Base-by-base conservation (phyloP, 1,140 invertebrate genomes). In the Neodiprion fabricii region DNA sequence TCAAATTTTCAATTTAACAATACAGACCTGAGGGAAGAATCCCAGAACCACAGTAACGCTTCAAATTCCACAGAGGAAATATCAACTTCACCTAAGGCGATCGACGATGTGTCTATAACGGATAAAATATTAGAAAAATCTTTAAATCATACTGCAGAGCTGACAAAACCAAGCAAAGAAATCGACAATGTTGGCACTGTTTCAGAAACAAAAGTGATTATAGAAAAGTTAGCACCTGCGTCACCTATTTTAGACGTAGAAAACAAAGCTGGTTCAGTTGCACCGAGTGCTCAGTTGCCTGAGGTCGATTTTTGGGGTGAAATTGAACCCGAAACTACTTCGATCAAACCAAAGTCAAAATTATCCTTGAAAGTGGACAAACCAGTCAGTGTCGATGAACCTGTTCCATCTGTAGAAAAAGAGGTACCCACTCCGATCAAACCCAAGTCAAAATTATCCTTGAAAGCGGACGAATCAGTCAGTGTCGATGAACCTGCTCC, bases 251-350 rank as follows among this genome's bases (percentile, higher is more conserved):
- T 14, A 21, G 12, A 23, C 17, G 0, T 21, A 7, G 12, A 23
- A 21, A 69, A 69, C 17, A 14, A 65, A 65, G 11, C 40, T 23
- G 21, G 40, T 21, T 12, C 12, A 65, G 17, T 21, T n/a, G 9
- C 9, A 21, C 21, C n/a, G 1, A 70, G 11, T 49, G 11, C 47
- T 21, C 14, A 28, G 71, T 3, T 53, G 28, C 14, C 53, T 67
- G 65, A 73, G 23, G 53, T 67, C 7, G 65, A 73, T 28, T 73
- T 40, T 47, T 67, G 65, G 72, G 72, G 21, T 10, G 72, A 73
- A 73, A 66, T 67, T 23, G 48, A 67, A 47, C 9, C 50, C 21
- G 28, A 40, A 61, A 28, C 1, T 67, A 67, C 11, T 47, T 12
- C 48, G 17, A 66, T 12, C 9, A 14, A 14, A 67, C 7, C 11